phyloP scores from a whole-genome alignment of 2,888 invertebrate genomes.

The Nezara viridula region DNA sequence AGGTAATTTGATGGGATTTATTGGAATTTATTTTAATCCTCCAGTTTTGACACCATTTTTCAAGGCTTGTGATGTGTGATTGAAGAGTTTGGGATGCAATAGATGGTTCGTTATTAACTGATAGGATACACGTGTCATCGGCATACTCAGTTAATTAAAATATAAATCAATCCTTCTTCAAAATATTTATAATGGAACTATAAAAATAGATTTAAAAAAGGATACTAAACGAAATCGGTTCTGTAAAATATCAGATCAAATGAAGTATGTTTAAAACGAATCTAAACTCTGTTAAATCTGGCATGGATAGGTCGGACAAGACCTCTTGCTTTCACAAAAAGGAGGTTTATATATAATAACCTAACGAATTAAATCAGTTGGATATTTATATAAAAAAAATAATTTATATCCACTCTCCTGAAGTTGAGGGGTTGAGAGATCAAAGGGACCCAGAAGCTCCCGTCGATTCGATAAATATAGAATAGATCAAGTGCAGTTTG shows the following conservation, averaged over 20 bases:
- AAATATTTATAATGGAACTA: neutral
- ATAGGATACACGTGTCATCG: too few species aligned
- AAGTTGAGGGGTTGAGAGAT: neutral
- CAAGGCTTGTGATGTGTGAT: too few species aligned
- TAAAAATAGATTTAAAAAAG: neutral
- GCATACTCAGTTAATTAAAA: too few species aligned
- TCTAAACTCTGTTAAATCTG: neutral
- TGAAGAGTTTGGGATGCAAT: too few species aligned
- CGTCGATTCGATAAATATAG: neutral
- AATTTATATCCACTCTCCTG: neutral
- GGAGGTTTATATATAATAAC: constrained; percentile 1
- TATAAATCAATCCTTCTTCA: too few species aligned
- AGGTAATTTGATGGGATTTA: too few species aligned
- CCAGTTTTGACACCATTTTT: too few species aligned
- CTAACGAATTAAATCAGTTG: neutral
- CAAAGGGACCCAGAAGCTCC: neutral
- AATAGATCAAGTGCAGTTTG: neutral
- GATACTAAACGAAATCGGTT: neutral
- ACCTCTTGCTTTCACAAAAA: constrained; percentile 2
- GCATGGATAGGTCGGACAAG: neutral
- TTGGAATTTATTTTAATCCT: too few species aligned
- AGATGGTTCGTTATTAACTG: too few species aligned
- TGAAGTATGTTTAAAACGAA: neutral
- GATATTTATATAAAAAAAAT: neutral
- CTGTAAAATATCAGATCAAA: neutral